Base-by-base conservation (phyloP, 2,797 vertebrate species). In the Erethizon dorsatum region DNA sequence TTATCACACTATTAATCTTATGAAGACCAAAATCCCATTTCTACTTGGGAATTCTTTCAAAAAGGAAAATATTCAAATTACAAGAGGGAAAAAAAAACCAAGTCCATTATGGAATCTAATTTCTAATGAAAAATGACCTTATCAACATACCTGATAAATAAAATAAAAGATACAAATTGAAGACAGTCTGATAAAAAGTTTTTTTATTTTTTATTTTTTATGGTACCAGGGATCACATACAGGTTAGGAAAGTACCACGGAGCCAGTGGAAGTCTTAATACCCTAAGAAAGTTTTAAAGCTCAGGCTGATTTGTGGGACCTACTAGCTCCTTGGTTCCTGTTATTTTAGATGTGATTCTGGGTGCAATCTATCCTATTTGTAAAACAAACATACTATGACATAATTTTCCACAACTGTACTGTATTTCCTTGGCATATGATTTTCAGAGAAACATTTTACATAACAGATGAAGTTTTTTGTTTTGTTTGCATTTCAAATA, bases 151-250 rank as follows among this genome's bases (percentile, higher is more conserved):
- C 4, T 82, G 57, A 94, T 24, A 61, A 61, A 91, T 84, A 95
- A 61, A 61, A 91, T 84, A 95, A 92, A 96, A 96, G 52, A 31
- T 37, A 89, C 47, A 89, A 61, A 91, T 79, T 67, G 84, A 82
- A 79, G 50, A 26, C 15, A 59, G 71, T 52, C 12, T 78, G 31
- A n/a, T 80, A 54, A 80, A 37, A 69, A 22, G 20, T 5, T 57
- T 15, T 33, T 69, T 47, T 26, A 14, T 17, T 80, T 56, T 80
- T 73, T 45, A 6, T 22, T 80, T 14, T 57, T 56, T 57, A 56
- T 24, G 54, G 33, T 14, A 0, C 24, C 12, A 75, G 22, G 71
- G 22, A 47, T 26, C 24, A 13, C 24, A 75, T 14, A 5, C 41
- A 75, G 24, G 71, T 26, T 47, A 26, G 41, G 1, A 75, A 4